phyloP scores from a whole-genome alignment of 2,797 vertebrate species.

The Artibeus lituratus region DNA sequence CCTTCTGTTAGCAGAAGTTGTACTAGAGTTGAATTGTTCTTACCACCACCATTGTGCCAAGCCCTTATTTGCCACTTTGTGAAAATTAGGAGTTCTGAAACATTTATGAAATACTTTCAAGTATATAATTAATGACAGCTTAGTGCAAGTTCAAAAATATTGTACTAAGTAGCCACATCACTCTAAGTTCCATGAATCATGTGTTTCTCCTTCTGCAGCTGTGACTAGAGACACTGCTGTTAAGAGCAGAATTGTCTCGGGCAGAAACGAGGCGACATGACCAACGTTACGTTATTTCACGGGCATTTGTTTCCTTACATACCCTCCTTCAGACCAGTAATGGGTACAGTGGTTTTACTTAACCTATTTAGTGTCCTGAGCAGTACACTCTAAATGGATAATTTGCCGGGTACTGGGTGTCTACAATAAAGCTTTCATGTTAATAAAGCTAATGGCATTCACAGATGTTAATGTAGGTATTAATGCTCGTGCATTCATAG shows the following conservation, averaged over 20 bases:
- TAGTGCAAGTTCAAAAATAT: constrained; percentile 19
- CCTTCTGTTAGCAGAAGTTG: neutral
- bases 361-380: neutral
- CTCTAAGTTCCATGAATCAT: neutral
- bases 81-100: constrained; percentile 27
- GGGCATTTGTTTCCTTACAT: neutral
- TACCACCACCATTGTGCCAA: neutral
- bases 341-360: neutral
- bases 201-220: neutral
- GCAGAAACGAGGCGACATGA: neutral
- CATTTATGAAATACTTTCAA: constrained; percentile 8
- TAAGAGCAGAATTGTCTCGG: constrained; percentile 23
- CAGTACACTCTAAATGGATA: neutral
- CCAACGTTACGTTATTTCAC: neutral
- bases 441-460: neutral
- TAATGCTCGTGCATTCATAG: neutral
- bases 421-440: constrained; percentile 11
- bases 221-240: neutral
- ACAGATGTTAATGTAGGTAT: neutral
- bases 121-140: neutral
- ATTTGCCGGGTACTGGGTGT: neutral
- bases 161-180: neutral
- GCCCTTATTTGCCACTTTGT: neutral
- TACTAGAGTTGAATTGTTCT: constrained; percentile 13
- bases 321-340: neutral